A percentile compares a stretch with the other conserved stretches of the same genome.
These are phyloP conservation scores for Platorchestia sp. DNA, from an alignment of 1,140 invertebrate genomes.

Conservation along the genomic window DNA sequence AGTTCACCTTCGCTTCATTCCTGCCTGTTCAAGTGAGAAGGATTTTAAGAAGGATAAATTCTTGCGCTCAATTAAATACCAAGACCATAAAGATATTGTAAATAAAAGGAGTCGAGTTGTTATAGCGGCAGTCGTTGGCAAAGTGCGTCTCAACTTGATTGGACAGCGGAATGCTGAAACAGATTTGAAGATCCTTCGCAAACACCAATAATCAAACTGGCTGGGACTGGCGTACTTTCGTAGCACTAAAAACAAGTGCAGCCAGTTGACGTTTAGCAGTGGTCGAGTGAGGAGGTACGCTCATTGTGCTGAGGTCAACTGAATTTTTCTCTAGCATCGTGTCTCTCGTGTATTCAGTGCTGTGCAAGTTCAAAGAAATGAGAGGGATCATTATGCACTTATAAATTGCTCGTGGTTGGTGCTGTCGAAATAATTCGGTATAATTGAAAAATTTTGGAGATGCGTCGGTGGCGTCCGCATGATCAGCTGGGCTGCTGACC, in stretches of 20 bases:
- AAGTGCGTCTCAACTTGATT: background rate
- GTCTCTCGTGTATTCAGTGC: background rate
- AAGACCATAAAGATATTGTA: background rate
- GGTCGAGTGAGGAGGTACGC: background rate
- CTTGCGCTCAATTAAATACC: background rate
- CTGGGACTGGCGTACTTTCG: background rate
- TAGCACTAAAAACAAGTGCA: slow-evolving; percentile 37
- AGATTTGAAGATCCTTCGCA: background rate
- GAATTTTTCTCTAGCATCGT: background rate
- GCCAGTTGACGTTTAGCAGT: slow-evolving; percentile 38
- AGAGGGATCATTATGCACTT: background rate
- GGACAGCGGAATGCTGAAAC: background rate
- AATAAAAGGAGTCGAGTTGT: background rate
- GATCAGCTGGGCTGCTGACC: slow-evolving; percentile 52
- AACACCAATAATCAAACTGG: slow-evolving; percentile 49
- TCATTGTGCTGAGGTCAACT: background rate
- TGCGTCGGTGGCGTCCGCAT: slow-evolving; percentile 44
- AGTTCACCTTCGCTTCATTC: background rate
- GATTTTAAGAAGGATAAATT: background rate
- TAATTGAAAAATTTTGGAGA: background rate
- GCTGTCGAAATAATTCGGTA: background rate
- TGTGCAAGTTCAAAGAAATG: background rate
- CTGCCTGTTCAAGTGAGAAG: background rate
- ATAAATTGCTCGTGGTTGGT: background rate
- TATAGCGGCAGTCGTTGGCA: background rate